Base-by-base conservation (phyloP, 64 coral and sea anemone genomes). In the Acropora yongei region DNA sequence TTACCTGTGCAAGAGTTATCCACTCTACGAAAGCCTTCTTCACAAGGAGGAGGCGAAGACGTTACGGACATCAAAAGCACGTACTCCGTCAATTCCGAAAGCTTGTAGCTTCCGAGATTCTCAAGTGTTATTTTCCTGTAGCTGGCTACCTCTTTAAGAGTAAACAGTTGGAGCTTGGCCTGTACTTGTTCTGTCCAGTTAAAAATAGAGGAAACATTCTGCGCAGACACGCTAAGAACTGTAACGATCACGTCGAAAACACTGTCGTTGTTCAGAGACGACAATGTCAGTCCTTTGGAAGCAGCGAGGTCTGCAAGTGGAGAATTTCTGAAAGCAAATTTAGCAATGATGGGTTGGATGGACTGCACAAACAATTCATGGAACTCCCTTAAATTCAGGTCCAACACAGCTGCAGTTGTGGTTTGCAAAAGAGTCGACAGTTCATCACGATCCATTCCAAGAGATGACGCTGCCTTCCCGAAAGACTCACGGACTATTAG, bases 121-220 rank as follows among this genome's bases (percentile, higher is more conserved):
- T 18, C 40, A 1, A 92, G 13, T 12, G n/a, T 10, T 19, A 44
- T 68, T 93, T 63, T 41, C 46, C 67, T 93, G 57, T 86, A 87
- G 3, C 57, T 49, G 41, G 76, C 19, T 20, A 86, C 47, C 11
- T 93, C 84, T 79, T 80, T 83, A 20, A 93, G 44, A 72, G 80
- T 90, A 67, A 82, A 96, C 44, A 86, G 93, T 10, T 78, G 67
- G 50, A 96, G 68, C 51, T 57, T 78, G 53, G 47, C 57, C 13
- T 80, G 65, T 71, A 76, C 63, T 16, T 80, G 3, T 19, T 50
- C 30, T 11, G 80, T 69, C 95, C 95, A 96, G 42, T 71, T 83
- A 69, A 93, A 90, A 41, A 96, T 87, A 9, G 90, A 79, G 16
- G 91, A 93, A 86, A 93, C 46, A 44, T 93, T 96, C 45, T 77